Evolutionary conservation across 2,113 vertebrate genomes (phyloP).

Genomic region (Myanophis thanlyinensis): DNA sequence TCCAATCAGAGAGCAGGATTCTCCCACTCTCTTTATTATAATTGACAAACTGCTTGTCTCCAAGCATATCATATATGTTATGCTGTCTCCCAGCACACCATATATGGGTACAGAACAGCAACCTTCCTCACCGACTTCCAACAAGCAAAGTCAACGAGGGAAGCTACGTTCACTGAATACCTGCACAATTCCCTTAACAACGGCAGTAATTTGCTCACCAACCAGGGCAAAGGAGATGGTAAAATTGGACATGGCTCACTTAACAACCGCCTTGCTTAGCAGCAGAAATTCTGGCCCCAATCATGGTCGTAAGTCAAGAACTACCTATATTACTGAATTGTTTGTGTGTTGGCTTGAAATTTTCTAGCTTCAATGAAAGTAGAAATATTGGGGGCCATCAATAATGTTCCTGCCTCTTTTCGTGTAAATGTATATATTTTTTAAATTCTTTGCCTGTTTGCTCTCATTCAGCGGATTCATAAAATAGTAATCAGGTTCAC

Average conservation of each 20-base stretch:
- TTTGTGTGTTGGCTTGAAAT: neutral
- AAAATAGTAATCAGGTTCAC: neutral
- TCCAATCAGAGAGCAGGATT: no score
- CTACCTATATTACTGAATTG: neutral
- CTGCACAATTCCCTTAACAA: neutral
- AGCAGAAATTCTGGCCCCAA: neutral
- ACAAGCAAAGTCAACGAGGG: neutral
- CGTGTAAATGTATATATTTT: neutral
- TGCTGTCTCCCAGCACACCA: no score
- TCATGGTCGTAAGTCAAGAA: neutral
- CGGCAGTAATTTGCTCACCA: neutral
- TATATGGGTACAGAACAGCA: no score
- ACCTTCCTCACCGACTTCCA: no score
- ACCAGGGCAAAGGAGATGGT: neutral
- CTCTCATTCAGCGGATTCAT: neutral
- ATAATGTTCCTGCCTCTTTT: neutral
- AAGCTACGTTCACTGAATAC: neutral
- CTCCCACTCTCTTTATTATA: no score
- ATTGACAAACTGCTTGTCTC: no score
- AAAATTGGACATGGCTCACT: neutral
- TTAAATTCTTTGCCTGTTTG: neutral
- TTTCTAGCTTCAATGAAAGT: neutral
- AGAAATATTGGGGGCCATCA: neutral
- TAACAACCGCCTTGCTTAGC: neutral
- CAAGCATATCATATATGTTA: no score